Evolutionary conservation across 2,888 invertebrate genomes (phyloP).

Genomic region (Metalampra italica): DNA sequence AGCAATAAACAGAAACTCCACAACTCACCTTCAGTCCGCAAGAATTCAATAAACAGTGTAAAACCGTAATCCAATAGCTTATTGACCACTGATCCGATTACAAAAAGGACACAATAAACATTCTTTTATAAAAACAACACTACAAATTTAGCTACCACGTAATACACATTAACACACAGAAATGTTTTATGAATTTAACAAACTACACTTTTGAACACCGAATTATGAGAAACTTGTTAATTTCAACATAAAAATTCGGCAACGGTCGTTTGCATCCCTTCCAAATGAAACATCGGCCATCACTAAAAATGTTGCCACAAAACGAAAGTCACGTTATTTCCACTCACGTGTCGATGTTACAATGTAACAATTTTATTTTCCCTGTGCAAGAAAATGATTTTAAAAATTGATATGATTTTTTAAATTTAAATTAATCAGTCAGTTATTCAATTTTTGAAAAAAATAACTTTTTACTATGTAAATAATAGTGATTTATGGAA

Average conservation of each 20-base stretch:
- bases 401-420: too few species aligned
- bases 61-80: constrained; percentile 72
- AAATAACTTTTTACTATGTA: too few species aligned
- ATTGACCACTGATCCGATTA: constrained; percentile 73
- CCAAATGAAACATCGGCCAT: constrained; percentile 72
- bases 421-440: too few species aligned
- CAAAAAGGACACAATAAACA: constrained; percentile 68
- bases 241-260: constrained; percentile 61
- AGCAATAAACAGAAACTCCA: constrained; percentile 11
- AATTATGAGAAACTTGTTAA: constrained; percentile 57
- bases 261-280: constrained; percentile 52
- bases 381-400: neutral
- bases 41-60: constrained; percentile 58
- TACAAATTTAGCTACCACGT: constrained; percentile 49
- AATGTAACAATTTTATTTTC: constrained; percentile 16
- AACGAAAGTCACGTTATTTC: constrained; percentile 56
- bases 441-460: too few species aligned
- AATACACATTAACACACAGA: constrained; percentile 53
- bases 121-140: constrained; percentile 52
- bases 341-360: constrained; percentile 52
- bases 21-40: constrained; percentile 61
- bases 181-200: constrained; percentile 35
- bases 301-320: constrained; percentile 63
- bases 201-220: constrained; percentile 53
- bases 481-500: too few species aligned